Conservation (phyloP, 1,140 invertebrate genomes). For the Hetaerina americana region DNA sequence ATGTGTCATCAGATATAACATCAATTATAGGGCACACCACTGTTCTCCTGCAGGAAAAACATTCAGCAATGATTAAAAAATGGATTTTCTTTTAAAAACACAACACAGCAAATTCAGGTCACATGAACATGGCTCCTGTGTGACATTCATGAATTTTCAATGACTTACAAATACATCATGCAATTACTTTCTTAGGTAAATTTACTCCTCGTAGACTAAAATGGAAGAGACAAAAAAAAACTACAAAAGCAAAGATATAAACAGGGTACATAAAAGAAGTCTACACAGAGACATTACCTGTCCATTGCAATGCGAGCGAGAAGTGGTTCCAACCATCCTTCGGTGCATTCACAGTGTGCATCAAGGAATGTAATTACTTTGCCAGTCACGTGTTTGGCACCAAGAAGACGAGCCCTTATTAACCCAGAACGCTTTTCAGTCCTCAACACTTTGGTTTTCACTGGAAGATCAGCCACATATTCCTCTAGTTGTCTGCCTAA, state of each 20-base stretch:
- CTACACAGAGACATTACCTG: conserved; percentile 28
- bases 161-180: too few species aligned
- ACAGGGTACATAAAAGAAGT: background rate
- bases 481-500: conserved; percentile 78
- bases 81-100: too few species aligned
- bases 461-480: conserved; percentile 72
- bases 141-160: too few species aligned
- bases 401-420: conserved; percentile 81
- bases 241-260: background rate
- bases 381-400: conserved; percentile 81
- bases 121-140: too few species aligned
- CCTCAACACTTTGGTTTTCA: conserved; percentile 68
- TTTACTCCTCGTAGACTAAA: too few species aligned
- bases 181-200: too few species aligned
- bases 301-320: conserved; percentile 79
- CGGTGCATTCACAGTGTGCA: conserved; percentile 88
- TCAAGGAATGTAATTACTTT: conserved; percentile 93
- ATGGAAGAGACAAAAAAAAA: background rate
- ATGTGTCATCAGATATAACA: conserved; percentile 94
- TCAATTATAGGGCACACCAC: conserved; percentile 97
- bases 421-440: conserved; percentile 84
- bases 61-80: background rate
- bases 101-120: too few species aligned
- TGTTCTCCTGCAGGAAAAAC: conserved; percentile 49
- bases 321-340: conserved; percentile 91